Percentiles rank a stretch among this genome's conserved stretches.
phyloP scores from a whole-genome alignment of 2,113 vertebrate species.

The Bungarus multicinctus region DNA sequence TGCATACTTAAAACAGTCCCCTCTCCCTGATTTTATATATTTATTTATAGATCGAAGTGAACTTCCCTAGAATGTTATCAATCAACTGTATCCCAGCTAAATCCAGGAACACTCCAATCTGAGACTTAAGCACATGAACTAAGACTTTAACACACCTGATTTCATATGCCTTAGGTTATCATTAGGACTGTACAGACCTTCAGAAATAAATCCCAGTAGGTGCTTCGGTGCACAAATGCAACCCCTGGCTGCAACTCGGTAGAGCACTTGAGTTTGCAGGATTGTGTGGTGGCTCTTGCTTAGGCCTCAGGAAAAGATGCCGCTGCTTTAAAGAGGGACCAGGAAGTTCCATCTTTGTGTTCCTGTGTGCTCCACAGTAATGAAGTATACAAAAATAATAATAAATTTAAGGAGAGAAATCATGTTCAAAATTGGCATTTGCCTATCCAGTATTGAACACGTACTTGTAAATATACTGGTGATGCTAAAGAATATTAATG shows the following conservation, averaged over 20 bases:
- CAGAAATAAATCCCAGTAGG: not conserved
- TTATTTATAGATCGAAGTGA: not conserved
- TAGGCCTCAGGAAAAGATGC: not conserved
- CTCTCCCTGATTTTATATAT: not conserved
- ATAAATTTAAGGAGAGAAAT: not conserved
- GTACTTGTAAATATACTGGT: accelerated
- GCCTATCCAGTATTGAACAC: not conserved
- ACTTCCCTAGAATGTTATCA: not conserved
- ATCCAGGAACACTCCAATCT: not conserved
- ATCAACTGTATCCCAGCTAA: not conserved
- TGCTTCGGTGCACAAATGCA: not conserved
- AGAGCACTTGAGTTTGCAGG: not conserved
- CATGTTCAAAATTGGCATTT: not conserved
- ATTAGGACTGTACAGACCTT: not conserved
- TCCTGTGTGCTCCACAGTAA: not conserved
- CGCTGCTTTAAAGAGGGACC: not conserved
- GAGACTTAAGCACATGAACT: not conserved
- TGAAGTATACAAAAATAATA: not conserved
- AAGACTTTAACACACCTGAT: not conserved
- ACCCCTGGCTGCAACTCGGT: not conserved
- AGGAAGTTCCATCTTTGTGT: not conserved
- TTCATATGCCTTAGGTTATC: not conserved
- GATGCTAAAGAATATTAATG: not conserved
- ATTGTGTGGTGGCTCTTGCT: not conserved
- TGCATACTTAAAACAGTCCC: constrained; percentile 22